phyloP scores from a whole-genome alignment of 2,113 vertebrate species.

The Myotis lucifugus region DNA sequence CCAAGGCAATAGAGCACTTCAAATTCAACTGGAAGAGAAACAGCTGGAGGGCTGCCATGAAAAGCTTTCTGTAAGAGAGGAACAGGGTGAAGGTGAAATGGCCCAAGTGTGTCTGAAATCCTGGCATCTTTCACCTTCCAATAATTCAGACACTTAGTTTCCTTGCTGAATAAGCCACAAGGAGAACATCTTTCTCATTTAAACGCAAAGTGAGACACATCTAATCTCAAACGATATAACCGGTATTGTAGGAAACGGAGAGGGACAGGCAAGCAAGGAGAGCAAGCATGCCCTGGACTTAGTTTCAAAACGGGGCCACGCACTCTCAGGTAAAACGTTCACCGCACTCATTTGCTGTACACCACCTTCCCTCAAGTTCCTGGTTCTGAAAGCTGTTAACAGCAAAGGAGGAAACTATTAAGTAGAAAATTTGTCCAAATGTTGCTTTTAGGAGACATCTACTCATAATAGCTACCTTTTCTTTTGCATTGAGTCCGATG shows the following conservation, averaged over 20 bases:
- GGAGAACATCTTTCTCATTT: constrained; percentile 54
- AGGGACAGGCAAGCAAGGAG: background rate
- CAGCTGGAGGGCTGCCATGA: constrained; percentile 81
- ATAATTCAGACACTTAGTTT: constrained; percentile 51
- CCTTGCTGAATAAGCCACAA: constrained; percentile 61
- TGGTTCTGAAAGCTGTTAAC: background rate
- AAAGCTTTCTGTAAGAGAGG: constrained; percentile 79
- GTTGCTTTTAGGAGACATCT: background rate
- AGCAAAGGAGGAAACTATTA: background rate
- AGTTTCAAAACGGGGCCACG: background rate
- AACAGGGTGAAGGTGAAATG: constrained; percentile 67
- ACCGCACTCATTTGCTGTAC: background rate
- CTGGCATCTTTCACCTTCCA: constrained; percentile 57
- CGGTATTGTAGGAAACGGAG: background rate
- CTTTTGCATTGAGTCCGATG: background rate
- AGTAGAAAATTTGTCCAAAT: background rate
- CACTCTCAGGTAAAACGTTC: background rate
- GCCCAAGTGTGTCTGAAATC: constrained; percentile 55
- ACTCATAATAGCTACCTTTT: background rate
- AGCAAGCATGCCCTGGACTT: background rate
- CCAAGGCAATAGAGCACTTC: constrained; percentile 84
- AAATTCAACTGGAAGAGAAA: constrained; percentile 83
- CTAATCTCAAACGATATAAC: background rate
- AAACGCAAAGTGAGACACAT: background rate
- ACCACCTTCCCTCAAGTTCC: background rate